These are phyloP conservation scores for Cydia splendana DNA, from an alignment of 1,140 invertebrate species.

Conservation along the genomic window DNA sequence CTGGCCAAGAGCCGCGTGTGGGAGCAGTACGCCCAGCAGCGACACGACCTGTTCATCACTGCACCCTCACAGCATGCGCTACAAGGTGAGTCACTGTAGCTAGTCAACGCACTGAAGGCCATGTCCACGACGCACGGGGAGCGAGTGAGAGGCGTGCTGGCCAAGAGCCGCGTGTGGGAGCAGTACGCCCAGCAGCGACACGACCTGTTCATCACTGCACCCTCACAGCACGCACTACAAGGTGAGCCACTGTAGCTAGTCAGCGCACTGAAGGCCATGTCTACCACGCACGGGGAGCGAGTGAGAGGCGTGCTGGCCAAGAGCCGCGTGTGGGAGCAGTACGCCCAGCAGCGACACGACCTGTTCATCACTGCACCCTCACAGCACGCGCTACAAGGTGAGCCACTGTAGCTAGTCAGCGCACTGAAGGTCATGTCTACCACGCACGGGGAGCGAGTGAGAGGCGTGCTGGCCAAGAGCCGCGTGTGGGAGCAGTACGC, in stretches of 20 bases:
- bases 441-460: slow-evolving; percentile 91
- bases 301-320: slow-evolving; percentile 91
- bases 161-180: slow-evolving; percentile 94
- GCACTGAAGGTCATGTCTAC: too few species aligned
- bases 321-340: slow-evolving; percentile 96
- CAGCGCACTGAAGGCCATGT: slow-evolving; percentile 92
- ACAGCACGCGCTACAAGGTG: slow-evolving; percentile 86
- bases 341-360: slow-evolving; percentile 91
- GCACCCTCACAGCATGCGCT: slow-evolving; percentile 84
- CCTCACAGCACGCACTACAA: slow-evolving; percentile 84
- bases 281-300: slow-evolving; percentile 90
- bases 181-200: slow-evolving; percentile 95
- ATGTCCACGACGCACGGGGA: slow-evolving; percentile 90
- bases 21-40: slow-evolving; percentile 98
- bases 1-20: slow-evolving; percentile 91
- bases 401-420: slow-evolving; percentile 77
- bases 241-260: slow-evolving; percentile 88
- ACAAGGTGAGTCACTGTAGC: slow-evolving; percentile 81
- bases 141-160: slow-evolving; percentile 89
- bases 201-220: slow-evolving; percentile 93
- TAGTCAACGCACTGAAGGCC: slow-evolving; percentile 85
- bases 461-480: slow-evolving; percentile 90
- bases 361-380: slow-evolving; percentile 92
- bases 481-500: slow-evolving; percentile 97
- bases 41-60: slow-evolving; percentile 91